phyloP scores from a whole-genome alignment of 2,797 vertebrate species.

The Pagetopsis macropterus region DNA sequence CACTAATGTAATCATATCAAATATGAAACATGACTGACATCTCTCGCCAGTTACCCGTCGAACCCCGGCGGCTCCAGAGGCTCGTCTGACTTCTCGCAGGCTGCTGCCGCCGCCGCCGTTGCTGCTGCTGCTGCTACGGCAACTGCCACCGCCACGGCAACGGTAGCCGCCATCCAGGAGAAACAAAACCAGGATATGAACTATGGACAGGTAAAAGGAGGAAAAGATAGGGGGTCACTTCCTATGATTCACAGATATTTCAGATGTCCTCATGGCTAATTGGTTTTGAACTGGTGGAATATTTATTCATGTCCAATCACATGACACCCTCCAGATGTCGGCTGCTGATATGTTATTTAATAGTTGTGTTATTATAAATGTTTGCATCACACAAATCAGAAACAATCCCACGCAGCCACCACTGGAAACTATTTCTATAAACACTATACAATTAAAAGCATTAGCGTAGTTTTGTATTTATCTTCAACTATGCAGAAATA shows the following conservation, averaged over 20 bases:
- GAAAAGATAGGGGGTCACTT: neutral
- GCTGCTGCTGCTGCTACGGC: constrained; percentile 94
- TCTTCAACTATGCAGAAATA: too few species aligned
- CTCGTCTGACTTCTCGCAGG: constrained; percentile 92
- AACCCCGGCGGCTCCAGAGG: constrained; percentile 87
- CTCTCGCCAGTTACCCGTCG: constrained; percentile 80
- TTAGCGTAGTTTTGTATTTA: too few species aligned
- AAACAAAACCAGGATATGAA: constrained; percentile 97
- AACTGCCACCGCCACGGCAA: constrained; percentile 94
- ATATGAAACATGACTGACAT: neutral
- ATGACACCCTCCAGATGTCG: too few species aligned
- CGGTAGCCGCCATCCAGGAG: constrained; percentile 95
- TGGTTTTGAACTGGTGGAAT: too few species aligned
- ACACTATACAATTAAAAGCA: too few species aligned
- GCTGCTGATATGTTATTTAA: too few species aligned
- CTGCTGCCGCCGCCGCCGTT: constrained; percentile 89
- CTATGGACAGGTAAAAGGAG: constrained; percentile 87
- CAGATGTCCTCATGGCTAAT: neutral
- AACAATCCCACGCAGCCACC: too few species aligned
- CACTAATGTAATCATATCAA: neutral
- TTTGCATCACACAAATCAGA: too few species aligned
- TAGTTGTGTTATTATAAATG: too few species aligned
- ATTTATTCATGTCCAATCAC: too few species aligned
- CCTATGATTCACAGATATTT: too few species aligned
- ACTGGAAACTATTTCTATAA: too few species aligned